phyloP scores from a whole-genome alignment of 2,888 invertebrate species.

The Andrena bicolor region DNA sequence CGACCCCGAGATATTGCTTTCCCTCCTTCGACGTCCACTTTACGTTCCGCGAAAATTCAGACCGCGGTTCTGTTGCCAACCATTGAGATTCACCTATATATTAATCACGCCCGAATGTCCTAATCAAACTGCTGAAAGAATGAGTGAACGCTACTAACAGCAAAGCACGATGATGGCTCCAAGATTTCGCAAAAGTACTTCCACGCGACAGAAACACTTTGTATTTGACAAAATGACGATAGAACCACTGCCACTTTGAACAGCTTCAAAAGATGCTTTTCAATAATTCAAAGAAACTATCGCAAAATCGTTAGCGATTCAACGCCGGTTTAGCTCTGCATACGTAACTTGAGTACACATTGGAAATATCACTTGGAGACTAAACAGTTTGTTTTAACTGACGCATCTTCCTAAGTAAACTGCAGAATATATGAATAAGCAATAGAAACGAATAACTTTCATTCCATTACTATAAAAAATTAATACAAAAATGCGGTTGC shows the following conservation, averaged over 20 bases:
- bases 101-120: slow-evolving; percentile 27
- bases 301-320: no score
- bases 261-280: neutral
- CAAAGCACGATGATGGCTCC: neutral
- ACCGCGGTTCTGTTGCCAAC: slow-evolving; percentile 27
- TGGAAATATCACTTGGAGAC: neutral
- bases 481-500: no score
- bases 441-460: neutral
- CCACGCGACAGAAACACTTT: neutral
- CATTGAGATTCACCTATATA: slow-evolving; percentile 17
- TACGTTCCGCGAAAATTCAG: slow-evolving; percentile 59
- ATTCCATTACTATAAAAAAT: neutral
- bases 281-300: neutral
- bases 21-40: slow-evolving; percentile 46
- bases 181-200: neutral
- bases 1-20: slow-evolving; percentile 73
- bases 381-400: neutral
- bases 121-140: slow-evolving; percentile 43
- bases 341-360: neutral
- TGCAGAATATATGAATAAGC: neutral
- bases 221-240: neutral
- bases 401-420: neutral
- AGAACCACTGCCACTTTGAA: neutral
- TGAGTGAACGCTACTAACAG: slow-evolving; percentile 24
- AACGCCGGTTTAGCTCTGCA: neutral